Evolutionary conservation across 2,113 vertebrate species (phyloP).

Genomic region (Halcyon senegalensis): DNA sequence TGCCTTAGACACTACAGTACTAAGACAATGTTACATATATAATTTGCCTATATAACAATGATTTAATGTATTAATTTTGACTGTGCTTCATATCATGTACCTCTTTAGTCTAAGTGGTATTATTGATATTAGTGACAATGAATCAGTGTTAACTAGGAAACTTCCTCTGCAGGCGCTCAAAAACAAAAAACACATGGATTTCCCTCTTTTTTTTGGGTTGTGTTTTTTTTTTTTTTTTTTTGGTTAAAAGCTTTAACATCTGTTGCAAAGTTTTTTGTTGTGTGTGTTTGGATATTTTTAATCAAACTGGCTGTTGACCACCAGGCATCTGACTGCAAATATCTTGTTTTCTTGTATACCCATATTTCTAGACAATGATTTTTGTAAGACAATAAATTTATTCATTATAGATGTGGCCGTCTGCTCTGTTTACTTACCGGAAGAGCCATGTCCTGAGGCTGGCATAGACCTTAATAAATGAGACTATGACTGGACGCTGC

Average conservation of each 20-base stretch:
- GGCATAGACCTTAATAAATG: slow-evolving; percentile 73
- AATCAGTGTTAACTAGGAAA: slow-evolving; percentile 84
- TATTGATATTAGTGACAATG: slow-evolving; percentile 76
- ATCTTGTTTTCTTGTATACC: slow-evolving; percentile 90
- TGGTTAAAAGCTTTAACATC: slow-evolving; percentile 95
- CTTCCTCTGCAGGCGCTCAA: slow-evolving; percentile 76
- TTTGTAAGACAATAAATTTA: slow-evolving; percentile 99
- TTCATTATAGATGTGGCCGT: slow-evolving; percentile 88
- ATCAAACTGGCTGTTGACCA: slow-evolving; percentile 89
- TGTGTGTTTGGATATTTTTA: slow-evolving; percentile 77
- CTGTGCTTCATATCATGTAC: slow-evolving; percentile 83
- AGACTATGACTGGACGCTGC: slow-evolving; percentile 70
- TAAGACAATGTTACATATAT: slow-evolving; percentile 85
- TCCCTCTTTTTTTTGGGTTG: background rate
- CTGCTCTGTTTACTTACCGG: slow-evolving; percentile 77
- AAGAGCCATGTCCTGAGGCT: slow-evolving; percentile 63
- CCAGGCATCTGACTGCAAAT: slow-evolving; percentile 88
- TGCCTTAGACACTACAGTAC: slow-evolving; percentile 98
- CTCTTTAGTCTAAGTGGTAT: slow-evolving; percentile 80
- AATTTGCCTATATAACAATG: slow-evolving; percentile 81
- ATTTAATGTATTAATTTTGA: slow-evolving; percentile 80
- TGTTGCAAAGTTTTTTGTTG: slow-evolving; percentile 79
- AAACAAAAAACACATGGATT: slow-evolving; percentile 57
- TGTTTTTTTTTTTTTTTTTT: slow-evolving; percentile 55
- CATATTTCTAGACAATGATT: slow-evolving; percentile 96